phyloP scores from a whole-genome alignment of 2,888 invertebrate species.

The Leucophenga montana region DNA sequence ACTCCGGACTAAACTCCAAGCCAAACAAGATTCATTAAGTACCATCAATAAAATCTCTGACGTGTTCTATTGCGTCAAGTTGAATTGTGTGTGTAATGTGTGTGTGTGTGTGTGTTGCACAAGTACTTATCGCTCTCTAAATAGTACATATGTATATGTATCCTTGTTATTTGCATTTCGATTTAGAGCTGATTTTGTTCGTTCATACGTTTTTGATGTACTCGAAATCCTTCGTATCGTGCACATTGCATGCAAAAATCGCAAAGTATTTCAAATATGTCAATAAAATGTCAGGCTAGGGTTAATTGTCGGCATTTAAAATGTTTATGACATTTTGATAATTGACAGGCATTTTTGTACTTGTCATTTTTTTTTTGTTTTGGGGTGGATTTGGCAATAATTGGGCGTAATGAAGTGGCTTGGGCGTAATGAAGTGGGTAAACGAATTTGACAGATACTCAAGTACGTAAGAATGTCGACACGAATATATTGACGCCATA shows the following conservation, averaged over 20 bases:
- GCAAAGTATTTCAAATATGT: constrained; percentile 14
- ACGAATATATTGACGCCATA: too few relatives aligned
- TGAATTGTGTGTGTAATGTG: background rate
- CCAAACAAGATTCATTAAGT: constrained; percentile 23
- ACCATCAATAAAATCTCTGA: constrained; percentile 12
- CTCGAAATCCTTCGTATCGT: background rate
- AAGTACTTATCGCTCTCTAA: background rate
- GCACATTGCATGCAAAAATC: background rate
- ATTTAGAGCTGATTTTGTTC: background rate
- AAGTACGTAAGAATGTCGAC: too few relatives aligned
- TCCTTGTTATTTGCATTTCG: background rate
- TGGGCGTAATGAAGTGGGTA: too few relatives aligned
- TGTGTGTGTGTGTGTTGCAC: background rate
- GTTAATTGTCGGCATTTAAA: constrained; percentile 10
- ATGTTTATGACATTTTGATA: constrained; percentile 14
- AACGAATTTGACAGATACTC: too few relatives aligned
- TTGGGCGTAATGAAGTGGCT: too few relatives aligned
- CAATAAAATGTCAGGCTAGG: constrained; percentile 20
- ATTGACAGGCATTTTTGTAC: constrained; percentile 18
- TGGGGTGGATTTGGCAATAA: too few relatives aligned
- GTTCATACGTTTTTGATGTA: background rate
- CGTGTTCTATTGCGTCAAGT: background rate
- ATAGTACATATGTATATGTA: background rate
- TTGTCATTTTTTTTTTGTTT: constrained; percentile 2
- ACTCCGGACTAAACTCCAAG: background rate